Base-by-base conservation (phyloP, 2,797 vertebrate genomes). In the Sebastes flavidus region DNA sequence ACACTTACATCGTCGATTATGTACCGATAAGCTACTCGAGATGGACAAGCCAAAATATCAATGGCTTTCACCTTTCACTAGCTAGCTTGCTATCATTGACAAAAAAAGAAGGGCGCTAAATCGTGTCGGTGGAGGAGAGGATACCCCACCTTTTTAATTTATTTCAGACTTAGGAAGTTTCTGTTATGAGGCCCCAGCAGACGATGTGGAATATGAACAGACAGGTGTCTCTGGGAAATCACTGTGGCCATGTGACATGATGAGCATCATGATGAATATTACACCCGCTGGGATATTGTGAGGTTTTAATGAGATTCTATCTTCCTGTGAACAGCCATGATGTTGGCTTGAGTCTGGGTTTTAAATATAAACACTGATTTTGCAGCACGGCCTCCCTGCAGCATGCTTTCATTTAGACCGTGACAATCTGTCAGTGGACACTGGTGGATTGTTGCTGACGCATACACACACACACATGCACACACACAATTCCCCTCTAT, bases 401-500 rank as follows among this genome's bases (percentile, higher is more conserved):
- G 80, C 79, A 78, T 77, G 84, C 30, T 84, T 87, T 90, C 82
- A 92, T 81, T 88, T 87, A 78, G 71, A 83, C 78, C 71, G 1
- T 78, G 80, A 85, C 81, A 78, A 81, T 75, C 87, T 78, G 82
- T 86, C 83, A 73, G 60, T 76, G 75, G 46, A 72, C 71, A 65
- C 72, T 71, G 71, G 66, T 71, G 80, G 73, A 80, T 60, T 71
- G 67, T 32, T 67, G 25, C 75, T 38, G 46, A 77, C 49, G 18
- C 60, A 67, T 73, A 63, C 61, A 56, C 73, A 52, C 72, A 56
- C 72, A 59, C 56, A 42, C 36, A 30, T 27, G 61, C 82, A 25
- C 27, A 58, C 22, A 42, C 27, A 58, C 65, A 59, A 58, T 42
- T 67, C 55, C 59, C 77, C 61, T 78, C 30, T 25, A 34, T 74